Base-by-base conservation (phyloP, 2,113 vertebrate species). In the Salvelinus fontinalis region DNA sequence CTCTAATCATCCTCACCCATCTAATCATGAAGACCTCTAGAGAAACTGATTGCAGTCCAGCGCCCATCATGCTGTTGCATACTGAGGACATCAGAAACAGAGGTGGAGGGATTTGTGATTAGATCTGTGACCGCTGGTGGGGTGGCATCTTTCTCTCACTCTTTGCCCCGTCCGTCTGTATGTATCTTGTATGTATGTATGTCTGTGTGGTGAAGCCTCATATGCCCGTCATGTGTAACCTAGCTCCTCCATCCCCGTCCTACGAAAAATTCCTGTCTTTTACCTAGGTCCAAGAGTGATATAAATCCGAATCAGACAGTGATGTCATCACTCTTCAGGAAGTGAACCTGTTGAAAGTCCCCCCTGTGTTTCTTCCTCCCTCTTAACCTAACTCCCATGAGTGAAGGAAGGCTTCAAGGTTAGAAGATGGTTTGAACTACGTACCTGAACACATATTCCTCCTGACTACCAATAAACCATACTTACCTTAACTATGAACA, bases 11-110 rank as follows among this genome's bases (percentile, higher is more conserved):
- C 75, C 51, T 59, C 69, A 39, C 71, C 27, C 44, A 49, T 74
- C 71, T 79, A 74, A 77, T 76, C 44, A 48, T 54, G 13, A 62
- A 77, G 70, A 67, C 71, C 71, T 81, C 71, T 60, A 44, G 60
- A 44, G 11, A 70, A 57, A 51, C 14, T 12, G 65, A 67, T 51
- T 3, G 29, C 67, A n/a, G 7, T 3, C 14, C 31, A 39, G 59
- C 39, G 3, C 67, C 29, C 11, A 2, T 29, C 26, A 39, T 67
- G 75, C n/a, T 77, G 44, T 49, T 79, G 73, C 70, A 82, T 77
- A 67, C 65, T 78, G 51, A 85, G 27, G 66, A 5, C 60, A 29
- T 62, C 39, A 67, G 3, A n/a, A 20, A 74, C 11, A 67, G 18
- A 60, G 44, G 34, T 49, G 72, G 24, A 67, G 67, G 27, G 3